Percentiles rank a stretch among this genome's conserved stretches.
Conservation (phyloP, 30 jellyfish, hydroid and myxozoan species). For the Nemopilema nomurai region DNA sequence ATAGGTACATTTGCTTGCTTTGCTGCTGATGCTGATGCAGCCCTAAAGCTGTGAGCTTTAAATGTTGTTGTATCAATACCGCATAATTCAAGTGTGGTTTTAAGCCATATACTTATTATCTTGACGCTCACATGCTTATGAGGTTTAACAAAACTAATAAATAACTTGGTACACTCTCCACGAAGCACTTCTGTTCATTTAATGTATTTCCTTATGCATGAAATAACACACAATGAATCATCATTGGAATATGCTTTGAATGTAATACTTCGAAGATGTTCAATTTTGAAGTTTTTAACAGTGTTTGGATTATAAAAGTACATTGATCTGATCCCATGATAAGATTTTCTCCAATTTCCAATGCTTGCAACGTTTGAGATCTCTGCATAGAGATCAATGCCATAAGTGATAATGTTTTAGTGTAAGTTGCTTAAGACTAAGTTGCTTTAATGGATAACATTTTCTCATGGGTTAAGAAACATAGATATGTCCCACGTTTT, state of each 20-base stretch:
- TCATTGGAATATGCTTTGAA: neutral
- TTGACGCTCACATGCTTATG: neutral
- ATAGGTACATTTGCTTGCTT: conserved; percentile 1
- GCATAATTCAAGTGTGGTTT: neutral
- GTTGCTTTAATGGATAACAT: neutral
- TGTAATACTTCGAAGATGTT: conserved; percentile 1
- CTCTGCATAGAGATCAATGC: conserved; percentile 24
- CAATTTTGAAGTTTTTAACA: neutral
- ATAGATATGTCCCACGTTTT: conserved; percentile 36
- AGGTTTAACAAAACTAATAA: conserved; percentile 5
- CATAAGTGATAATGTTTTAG: neutral
- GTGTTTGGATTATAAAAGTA: neutral
- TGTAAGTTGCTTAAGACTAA: neutral
- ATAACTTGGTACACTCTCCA: neutral
- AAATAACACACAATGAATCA: neutral
- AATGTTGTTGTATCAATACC: conserved; percentile 1
- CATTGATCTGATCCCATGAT: no score
- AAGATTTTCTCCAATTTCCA: conserved; percentile 1
- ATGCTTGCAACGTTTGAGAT: conserved; percentile 24
- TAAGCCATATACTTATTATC: conserved; percentile 8
- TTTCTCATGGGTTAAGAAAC: neutral
- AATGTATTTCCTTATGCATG: neutral
- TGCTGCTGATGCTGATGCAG: conserved; percentile 36
- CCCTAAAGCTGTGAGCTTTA: conserved; percentile 5
- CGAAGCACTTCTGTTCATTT: neutral